Evolutionary conservation across 2,113 vertebrate species (phyloP), one percentile per base, ranked within the genome.

Genomic region (Nothoprocta perdicaria): DNA sequence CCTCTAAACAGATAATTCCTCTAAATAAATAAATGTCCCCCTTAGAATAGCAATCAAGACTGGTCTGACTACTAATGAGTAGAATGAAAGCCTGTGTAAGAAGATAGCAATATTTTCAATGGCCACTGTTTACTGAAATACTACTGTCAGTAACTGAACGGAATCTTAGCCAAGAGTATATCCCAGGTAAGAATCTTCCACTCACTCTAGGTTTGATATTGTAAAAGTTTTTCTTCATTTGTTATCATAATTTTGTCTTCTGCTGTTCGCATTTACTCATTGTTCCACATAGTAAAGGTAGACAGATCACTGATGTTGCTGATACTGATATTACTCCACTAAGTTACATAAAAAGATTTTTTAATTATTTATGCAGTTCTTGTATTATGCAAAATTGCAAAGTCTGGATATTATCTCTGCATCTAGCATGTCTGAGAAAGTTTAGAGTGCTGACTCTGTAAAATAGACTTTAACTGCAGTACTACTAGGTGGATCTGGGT

Each of bases 381-480:
- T 82, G 38, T 12, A 41, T 74, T 41, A 48, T 14, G 4, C 73
- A 57, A 77, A 92, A 67, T 45, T 43, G 6, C 6, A 89, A 79
- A 67, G 0, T 0, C 55, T 66, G 24, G 29, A 19, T 80, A 50
- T 48, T 68, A 21, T 66, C 23, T 27, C 31, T 74, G 18, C n/a
- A 40, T 52, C 26, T 58, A 74, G 4, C 6, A 67, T 62, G 13
- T 46, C 33, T 80, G 46, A 89, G 23, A 38, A 58, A 62, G 5
- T 60, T 74, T 48, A 63, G 18, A 16, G 45, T 91, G 40, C 50
- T 76, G 0, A 0, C 2, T 62, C 17, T 24, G 14, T 60, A 58
- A 26, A 35, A 19, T 3, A 67, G 12, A 48, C 2, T 76, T 17
- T 61, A 60, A 27, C 7, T 74, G 19, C n/a, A 71, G 14, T 41